Evolutionary conservation across 2,797 vertebrate genomes (phyloP), one percentile per base, ranked within the genome.

Genomic region (Hafferia zeledoni): DNA sequence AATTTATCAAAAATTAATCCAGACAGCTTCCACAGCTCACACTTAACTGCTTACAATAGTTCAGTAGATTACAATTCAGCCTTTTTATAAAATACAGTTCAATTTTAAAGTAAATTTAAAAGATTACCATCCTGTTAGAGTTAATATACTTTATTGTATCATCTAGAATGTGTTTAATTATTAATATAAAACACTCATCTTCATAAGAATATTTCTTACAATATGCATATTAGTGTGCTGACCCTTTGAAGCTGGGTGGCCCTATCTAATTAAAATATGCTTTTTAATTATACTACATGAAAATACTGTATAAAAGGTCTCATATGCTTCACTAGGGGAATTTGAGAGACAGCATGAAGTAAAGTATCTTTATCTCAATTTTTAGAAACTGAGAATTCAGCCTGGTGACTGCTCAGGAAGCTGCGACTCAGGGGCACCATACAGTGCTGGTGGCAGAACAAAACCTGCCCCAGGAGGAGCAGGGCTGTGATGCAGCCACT

Each of bases 391-490:
- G 35, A 50, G 77, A 60, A 20, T 10, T 24, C 4, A 3, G 44
- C 4, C 31, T 1, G 23, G 50, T 0, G 11, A 3, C 18, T 39
- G 69, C 64, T 46, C 1, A 3, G 47, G 84, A 47, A 63, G 75
- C 52, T 55, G 87, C 0, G 0, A 10, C 33, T 33, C 0, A 0
- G 31, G 59, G 69, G 63, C 83, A 33, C 19, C 1, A 6, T 13
- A 61, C 83, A 89, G 87, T 33, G 78, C 1, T 7, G 23, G 72
- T 9, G 1, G 1, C 68, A 63, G 72, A 88, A 94, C 87, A 87
- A 82, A 97, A 94, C 83, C 68, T 9, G 1, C 59, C 25, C 46
- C 37, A 31, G 59, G 68, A 88, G 91, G 65, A 92, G 93, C 87
- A 27, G 33, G 67, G 43, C 78, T 89, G 82, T 37, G 13, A 60